Evolutionary conservation across 2,888 invertebrate species (phyloP), one percentile per base, ranked within the genome.

Genomic region (Papilio elwesi): DNA sequence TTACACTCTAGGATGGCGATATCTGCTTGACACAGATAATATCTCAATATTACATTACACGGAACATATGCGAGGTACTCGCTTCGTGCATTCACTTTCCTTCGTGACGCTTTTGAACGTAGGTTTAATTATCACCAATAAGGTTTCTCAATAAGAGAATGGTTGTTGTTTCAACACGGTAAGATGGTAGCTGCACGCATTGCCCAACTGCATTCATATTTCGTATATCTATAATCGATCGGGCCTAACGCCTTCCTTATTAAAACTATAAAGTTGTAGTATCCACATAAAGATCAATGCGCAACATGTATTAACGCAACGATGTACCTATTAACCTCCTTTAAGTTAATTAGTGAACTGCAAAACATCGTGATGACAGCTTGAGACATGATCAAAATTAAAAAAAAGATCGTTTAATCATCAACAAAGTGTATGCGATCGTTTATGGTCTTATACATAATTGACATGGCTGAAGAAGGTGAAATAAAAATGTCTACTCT

Each of bases 121-220:
- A 67, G 55, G n/a, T 43, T 47, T 67, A 55, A 73, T 57, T 69
- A 69, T 73, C 43, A 36, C 65, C 71, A 55, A 65, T 73, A 71
- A 9, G 43, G 64, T 76, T 76, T 70, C 76, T 71, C 57, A 76
- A 76, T 55, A 75, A 74, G 76, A 76, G 76, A 76, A 75, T 68
- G 76, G 73, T n/a, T 69, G 72, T 12, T 62, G 15, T 73, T 73
- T 59, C 73, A 52, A 55, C 38, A 73, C 51, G 36, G 38, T 7
- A 10, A 36, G 26, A 38, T 65, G 43, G 63, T 38, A 57, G 64
- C 70, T 16, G 59, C 43, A n/a, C 26, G 8, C 15, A 16, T 73
- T 69, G 15, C 57, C 51, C 57, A 69, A 73, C 51, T 59, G 26
- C 53, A 65, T 69, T 62, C 16, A 59, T 67, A 67, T 71, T 65